Evolutionary conservation across 1,140 invertebrate species (phyloP).

Genomic region (Heliconius hermathena): DNA sequence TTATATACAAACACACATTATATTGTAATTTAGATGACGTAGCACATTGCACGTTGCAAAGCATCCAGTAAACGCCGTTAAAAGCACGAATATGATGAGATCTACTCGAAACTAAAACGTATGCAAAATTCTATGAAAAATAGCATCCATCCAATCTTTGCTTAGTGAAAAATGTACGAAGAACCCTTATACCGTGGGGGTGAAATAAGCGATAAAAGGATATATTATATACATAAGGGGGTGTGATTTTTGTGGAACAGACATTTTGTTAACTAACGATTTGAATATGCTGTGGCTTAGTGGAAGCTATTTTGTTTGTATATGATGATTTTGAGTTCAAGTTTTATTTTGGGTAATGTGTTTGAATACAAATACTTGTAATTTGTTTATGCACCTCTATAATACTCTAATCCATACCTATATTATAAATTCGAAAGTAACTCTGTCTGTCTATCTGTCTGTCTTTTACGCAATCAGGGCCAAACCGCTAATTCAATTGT

Average conservation of each 20-base stretch:
- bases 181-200: slow-evolving; percentile 50
- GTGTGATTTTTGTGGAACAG: background rate
- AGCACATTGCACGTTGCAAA: background rate
- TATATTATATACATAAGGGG: slow-evolving; percentile 11
- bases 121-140: slow-evolving; percentile 59
- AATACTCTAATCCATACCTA: too few species aligned
- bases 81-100: slow-evolving; percentile 48
- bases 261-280: background rate
- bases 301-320: too few species aligned
- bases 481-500: too few species aligned
- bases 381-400: too few species aligned
- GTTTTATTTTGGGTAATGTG: too few species aligned
- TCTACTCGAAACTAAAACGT: slow-evolving; percentile 52
- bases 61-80: slow-evolving; percentile 34
- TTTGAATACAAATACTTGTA: too few species aligned
- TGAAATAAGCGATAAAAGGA: slow-evolving; percentile 45
- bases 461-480: too few species aligned
- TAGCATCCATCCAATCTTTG: slow-evolving; percentile 54
- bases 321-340: too few species aligned
- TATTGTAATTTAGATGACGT: background rate
- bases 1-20: background rate
- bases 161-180: slow-evolving; percentile 56
- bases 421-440: too few species aligned
- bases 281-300: background rate
- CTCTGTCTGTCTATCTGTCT: too few species aligned